phyloP scores from a whole-genome alignment of 1,140 invertebrate genomes.

The Trichogramma pretiosum region DNA sequence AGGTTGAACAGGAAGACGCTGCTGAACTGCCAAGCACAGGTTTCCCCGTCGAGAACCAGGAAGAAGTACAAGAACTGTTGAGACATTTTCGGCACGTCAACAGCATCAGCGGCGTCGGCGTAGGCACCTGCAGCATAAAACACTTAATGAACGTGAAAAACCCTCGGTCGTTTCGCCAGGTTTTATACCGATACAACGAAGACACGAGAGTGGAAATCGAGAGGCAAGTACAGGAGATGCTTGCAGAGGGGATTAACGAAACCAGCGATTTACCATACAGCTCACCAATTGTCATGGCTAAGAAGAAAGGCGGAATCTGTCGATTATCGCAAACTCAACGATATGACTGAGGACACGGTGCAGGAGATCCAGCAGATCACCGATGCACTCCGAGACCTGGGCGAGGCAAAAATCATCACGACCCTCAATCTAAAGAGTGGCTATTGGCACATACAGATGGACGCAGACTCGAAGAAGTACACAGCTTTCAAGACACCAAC shows the following conservation, averaged over 20 bases:
- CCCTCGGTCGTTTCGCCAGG: too few species aligned
- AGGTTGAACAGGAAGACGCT: too few species aligned
- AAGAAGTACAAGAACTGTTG: too few species aligned
- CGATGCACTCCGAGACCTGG: neutral
- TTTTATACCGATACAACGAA: too few species aligned
- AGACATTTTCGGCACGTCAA: too few species aligned
- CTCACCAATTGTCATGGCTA: neutral
- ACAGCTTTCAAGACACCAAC: slow-evolving; percentile 37
- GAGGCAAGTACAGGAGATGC: slow-evolving; percentile 22
- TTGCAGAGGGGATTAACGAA: slow-evolving; percentile 24
- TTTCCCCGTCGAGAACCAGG: too few species aligned
- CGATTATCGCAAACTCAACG: neutral
- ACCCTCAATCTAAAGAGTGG: slow-evolving; percentile 28
- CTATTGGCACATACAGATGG: slow-evolving; percentile 37
- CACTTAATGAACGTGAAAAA: too few species aligned
- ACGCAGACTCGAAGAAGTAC: slow-evolving; percentile 26
- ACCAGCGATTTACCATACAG: slow-evolving; percentile 8
- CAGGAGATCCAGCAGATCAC: neutral
- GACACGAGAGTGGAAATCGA: too few species aligned
- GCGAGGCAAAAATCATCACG: slow-evolving; percentile 9
- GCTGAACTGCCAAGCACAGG: too few species aligned
- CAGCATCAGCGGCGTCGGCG: too few species aligned
- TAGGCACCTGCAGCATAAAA: too few species aligned
- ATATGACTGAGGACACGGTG: neutral
- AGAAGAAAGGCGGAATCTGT: neutral